Conservation (phyloP, 53 echinoderm and acorn worm species). For the Apostichopus leukothele region DNA sequence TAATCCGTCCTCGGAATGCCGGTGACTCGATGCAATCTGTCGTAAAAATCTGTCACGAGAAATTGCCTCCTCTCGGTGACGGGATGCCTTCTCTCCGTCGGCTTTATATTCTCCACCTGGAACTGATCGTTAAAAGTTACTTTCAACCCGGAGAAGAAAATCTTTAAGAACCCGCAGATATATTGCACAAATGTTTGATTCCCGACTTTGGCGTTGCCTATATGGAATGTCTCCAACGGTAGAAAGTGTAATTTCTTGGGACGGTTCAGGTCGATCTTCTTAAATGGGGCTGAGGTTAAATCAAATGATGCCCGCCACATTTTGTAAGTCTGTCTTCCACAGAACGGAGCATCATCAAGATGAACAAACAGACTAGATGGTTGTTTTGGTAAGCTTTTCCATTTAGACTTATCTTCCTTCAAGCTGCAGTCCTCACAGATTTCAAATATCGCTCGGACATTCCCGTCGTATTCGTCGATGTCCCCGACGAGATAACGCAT, state of each 20-base stretch:
- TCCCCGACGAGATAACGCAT: slow-evolving; percentile 60
- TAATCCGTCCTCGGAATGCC: slow-evolving; percentile 54
- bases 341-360: slow-evolving; percentile 54
- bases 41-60: slow-evolving; percentile 75
- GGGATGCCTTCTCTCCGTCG: slow-evolving; percentile 58
- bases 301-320: slow-evolving; percentile 87
- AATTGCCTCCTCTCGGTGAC: slow-evolving; percentile 74
- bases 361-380: slow-evolving; percentile 4
- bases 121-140: slow-evolving; percentile 53
- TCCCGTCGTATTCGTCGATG: slow-evolving; percentile 53
- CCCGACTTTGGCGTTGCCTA: slow-evolving; percentile 50
- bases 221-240: slow-evolving; percentile 69
- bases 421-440: slow-evolving; percentile 48
- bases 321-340: slow-evolving; percentile 81
- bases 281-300: slow-evolving; percentile 56
- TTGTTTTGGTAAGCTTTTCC: neutral
- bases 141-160: slow-evolving; percentile 71
- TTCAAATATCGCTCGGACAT: slow-evolving; percentile 53
- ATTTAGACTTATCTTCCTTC: slow-evolving; percentile 3
- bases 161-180: slow-evolving; percentile 32
- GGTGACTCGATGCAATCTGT: slow-evolving; percentile 62
- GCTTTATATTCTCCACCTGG: slow-evolving; percentile 51
- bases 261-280: slow-evolving; percentile 51
- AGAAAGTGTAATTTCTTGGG: slow-evolving; percentile 73
- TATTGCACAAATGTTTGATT: slow-evolving; percentile 47